Evolutionary conservation across 2,113 vertebrate genomes (phyloP).

Genomic region (Perognathus longimembris): DNA sequence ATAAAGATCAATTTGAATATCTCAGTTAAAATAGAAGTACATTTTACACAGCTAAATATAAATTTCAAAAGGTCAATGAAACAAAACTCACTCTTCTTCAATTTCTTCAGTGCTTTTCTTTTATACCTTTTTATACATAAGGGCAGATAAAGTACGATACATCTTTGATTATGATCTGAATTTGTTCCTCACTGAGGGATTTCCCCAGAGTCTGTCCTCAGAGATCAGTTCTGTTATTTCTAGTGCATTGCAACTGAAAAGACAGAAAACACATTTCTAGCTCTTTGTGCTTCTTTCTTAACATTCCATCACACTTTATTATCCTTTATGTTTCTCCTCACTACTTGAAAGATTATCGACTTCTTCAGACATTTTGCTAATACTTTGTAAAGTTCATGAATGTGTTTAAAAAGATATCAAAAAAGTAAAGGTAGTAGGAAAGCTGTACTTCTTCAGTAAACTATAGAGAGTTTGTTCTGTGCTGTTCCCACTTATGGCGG

Average conservation of each 20-base stretch:
- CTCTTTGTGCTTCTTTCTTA: not conserved
- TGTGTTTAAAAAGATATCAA: not conserved
- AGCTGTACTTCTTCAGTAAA: too few relatives aligned
- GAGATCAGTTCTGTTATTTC: not conserved
- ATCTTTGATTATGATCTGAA: not conserved
- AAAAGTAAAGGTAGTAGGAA: too few relatives aligned
- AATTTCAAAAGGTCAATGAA: not conserved
- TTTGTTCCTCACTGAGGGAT: not conserved
- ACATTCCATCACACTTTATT: not conserved
- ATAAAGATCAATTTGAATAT: not conserved
- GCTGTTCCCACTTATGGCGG: not conserved
- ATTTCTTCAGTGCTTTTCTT: not conserved
- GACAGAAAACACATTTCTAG: not conserved
- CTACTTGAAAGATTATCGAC: not conserved
- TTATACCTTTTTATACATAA: conserved; percentile 8
- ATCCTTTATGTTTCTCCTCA: not conserved
- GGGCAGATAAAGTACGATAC: not conserved
- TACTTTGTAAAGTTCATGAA: not conserved
- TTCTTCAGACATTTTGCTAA: not conserved
- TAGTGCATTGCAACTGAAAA: not conserved
- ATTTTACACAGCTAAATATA: not conserved
- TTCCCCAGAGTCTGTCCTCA: not conserved
- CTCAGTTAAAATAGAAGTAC: not conserved
- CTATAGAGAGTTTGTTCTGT: not conserved
- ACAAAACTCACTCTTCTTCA: conserved; percentile 3